Evolutionary conservation across 2,888 invertebrate genomes (phyloP).

Genomic region (Chelonus formosanus): DNA sequence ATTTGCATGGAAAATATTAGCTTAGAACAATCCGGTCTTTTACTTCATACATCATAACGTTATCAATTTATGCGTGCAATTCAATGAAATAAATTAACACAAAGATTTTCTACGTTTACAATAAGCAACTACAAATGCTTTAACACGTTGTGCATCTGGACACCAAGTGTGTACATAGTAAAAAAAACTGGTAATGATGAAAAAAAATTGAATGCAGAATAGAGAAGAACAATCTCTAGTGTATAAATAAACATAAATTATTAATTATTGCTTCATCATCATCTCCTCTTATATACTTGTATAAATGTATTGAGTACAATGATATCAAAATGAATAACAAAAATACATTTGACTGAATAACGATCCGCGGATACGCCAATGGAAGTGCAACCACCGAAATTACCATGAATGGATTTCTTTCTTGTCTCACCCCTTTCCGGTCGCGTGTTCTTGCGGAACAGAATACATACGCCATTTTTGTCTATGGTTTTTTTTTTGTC

Average conservation of each 20-base stretch:
- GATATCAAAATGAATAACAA: background rate
- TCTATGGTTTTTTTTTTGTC: slow-evolving; percentile 14
- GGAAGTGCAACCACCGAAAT: slow-evolving; percentile 37
- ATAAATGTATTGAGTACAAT: too few species aligned
- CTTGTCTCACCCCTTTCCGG: slow-evolving; percentile 34
- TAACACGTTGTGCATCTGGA: slow-evolving; percentile 19
- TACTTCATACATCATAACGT: too few species aligned
- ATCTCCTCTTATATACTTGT: too few species aligned
- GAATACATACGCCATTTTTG: slow-evolving; percentile 40
- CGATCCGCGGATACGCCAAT: slow-evolving; percentile 26
- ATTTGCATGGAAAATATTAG: too few species aligned
- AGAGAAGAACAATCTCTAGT: too few species aligned
- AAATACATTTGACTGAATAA: background rate
- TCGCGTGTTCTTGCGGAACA: slow-evolving; percentile 31
- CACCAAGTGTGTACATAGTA: slow-evolving; percentile 13
- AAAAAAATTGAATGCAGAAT: too few species aligned
- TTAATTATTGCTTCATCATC: too few species aligned
- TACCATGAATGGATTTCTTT: slow-evolving; percentile 41
- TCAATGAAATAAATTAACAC: too few species aligned
- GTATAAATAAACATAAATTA: too few species aligned
- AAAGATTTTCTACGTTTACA: too few species aligned
- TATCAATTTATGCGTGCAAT: too few species aligned
- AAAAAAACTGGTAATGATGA: background rate
- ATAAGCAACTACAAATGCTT: background rate
- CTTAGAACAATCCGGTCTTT: too few species aligned